Conservation (phyloP, 2,113 vertebrate genomes). For the Sceloporus tristichus region DNA sequence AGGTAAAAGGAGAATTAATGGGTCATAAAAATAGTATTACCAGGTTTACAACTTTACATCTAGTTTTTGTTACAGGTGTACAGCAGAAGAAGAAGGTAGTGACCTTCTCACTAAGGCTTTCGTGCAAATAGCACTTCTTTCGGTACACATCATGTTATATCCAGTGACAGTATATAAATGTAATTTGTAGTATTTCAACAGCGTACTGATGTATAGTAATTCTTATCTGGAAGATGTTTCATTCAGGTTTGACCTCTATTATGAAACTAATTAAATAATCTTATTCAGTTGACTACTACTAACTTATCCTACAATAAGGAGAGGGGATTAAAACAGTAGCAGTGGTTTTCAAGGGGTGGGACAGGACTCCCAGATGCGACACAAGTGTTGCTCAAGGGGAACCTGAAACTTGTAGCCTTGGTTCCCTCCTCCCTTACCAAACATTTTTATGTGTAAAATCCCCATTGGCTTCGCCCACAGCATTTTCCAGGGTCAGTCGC, state of each 20-base stretch:
- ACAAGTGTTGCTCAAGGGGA: no score
- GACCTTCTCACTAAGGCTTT: background rate
- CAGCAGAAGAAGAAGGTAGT: background rate
- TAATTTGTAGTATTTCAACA: background rate
- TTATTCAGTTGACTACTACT: background rate
- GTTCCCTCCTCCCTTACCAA: no score
- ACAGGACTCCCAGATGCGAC: no score
- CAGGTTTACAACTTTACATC: background rate
- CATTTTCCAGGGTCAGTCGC: no score
- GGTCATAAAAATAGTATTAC: background rate
- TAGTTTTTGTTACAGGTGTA: background rate
- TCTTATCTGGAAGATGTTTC: background rate
- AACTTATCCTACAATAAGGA: no score
- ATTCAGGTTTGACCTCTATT: background rate
- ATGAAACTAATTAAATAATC: background rate
- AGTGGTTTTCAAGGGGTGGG: no score
- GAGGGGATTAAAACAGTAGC: no score
- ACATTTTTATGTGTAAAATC: no score
- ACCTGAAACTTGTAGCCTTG: no score
- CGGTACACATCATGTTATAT: background rate
- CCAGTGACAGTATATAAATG: background rate
- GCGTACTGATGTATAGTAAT: no score
- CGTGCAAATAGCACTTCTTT: background rate
- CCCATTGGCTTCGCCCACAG: no score
- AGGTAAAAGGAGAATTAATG: conserved; percentile 77